Evolutionary conservation across 1,140 invertebrate species (phyloP).

Genomic region (Drosophila subobscura): DNA sequence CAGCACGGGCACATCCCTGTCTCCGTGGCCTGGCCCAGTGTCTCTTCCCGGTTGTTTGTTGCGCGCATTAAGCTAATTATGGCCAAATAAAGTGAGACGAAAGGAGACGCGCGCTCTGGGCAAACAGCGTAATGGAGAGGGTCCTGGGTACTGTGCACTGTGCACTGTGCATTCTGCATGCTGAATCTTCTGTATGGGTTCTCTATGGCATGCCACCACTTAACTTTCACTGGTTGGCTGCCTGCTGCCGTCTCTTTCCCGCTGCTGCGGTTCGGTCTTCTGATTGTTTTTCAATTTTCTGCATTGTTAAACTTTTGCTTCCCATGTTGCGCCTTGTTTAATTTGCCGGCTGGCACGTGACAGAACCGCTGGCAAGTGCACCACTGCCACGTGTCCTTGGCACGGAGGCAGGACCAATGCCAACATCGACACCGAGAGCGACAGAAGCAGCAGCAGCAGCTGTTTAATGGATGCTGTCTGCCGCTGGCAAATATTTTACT

Average conservation of each 20-base stretch:
- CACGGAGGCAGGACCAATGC: slow-evolving; percentile 10
- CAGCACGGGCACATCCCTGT: slow-evolving; percentile 22
- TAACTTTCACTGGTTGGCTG: slow-evolving; percentile 56
- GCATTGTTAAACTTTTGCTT: slow-evolving; percentile 80
- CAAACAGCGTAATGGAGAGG: slow-evolving; percentile 44
- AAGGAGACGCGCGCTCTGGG: slow-evolving; percentile 60
- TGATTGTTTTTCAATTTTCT: slow-evolving; percentile 83
- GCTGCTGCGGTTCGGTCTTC: slow-evolving; percentile 53
- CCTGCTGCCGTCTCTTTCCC: neutral
- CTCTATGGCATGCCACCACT: slow-evolving; percentile 57
- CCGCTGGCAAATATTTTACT: slow-evolving; percentile 74
- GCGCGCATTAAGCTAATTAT: slow-evolving; percentile 81
- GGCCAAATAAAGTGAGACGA: slow-evolving; percentile 77
- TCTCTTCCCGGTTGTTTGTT: slow-evolving; percentile 64
- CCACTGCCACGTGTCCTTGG: slow-evolving; percentile 57
- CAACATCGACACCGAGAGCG: neutral
- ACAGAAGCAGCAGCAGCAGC: slow-evolving; percentile 26
- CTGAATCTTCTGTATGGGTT: neutral
- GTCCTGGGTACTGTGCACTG: neutral
- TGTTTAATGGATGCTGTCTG: slow-evolving; percentile 55
- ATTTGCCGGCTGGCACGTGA: slow-evolving; percentile 74
- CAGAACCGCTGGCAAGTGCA: slow-evolving; percentile 65
- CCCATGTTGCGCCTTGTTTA: slow-evolving; percentile 67
- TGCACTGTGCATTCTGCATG: neutral
- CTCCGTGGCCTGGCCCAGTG: slow-evolving; percentile 10